phyloP scores from a whole-genome alignment of 35 echinoderm and acorn worm species.

The Lytechinus pictus region DNA sequence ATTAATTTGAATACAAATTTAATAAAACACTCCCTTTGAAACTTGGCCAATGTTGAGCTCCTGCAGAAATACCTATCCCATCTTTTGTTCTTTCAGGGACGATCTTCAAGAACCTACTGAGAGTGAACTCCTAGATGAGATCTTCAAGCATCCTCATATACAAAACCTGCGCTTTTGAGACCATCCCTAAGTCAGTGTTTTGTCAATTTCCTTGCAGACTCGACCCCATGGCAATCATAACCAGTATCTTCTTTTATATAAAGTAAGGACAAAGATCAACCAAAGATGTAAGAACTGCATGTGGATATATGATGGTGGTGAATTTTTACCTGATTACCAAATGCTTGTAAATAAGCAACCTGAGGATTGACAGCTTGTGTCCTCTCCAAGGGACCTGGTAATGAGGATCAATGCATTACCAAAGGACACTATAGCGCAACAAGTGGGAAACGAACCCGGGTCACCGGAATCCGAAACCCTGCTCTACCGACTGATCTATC shows the following conservation, averaged over 20 bases:
- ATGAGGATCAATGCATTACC: no score
- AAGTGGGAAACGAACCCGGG: no score
- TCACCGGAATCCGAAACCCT: no score
- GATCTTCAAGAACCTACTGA: slow-evolving; percentile 87
- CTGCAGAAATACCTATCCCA: background rate
- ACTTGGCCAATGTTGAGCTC: no score
- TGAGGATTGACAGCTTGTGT: no score
- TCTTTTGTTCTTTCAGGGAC: slow-evolving; percentile 55
- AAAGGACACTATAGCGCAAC: no score
- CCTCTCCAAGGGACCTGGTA: no score
- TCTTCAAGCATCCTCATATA: slow-evolving; percentile 78
- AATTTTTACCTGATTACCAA: no score
- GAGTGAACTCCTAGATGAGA: slow-evolving; percentile 70
- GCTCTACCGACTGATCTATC: no score
- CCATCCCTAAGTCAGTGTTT: background rate
- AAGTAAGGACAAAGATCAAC: background rate
- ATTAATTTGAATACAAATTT: no score
- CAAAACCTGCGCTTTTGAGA: slow-evolving; percentile 61
- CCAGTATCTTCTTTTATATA: background rate
- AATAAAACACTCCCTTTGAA: no score
- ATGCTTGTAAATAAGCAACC: no score
- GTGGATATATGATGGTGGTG: background rate
- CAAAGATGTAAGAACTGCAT: background rate
- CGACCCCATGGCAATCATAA: background rate
- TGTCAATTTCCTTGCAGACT: background rate